A percentile compares a stretch with the other conserved stretches of the same genome.
These are phyloP conservation scores for Muscina levida DNA, from an alignment of 2,888 invertebrate species.

Conservation along the genomic window DNA sequence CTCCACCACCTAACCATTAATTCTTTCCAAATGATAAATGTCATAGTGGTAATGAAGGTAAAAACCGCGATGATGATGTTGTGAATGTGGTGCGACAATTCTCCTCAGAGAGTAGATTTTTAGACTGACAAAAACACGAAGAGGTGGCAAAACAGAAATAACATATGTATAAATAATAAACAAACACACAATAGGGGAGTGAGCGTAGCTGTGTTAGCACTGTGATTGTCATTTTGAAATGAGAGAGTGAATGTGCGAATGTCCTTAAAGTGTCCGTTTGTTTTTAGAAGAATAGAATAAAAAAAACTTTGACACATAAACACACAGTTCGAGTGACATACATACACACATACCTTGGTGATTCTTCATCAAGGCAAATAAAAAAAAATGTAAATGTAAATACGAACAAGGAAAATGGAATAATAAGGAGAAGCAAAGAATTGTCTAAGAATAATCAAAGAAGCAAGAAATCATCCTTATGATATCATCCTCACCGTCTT, in stretches of 20 bases:
- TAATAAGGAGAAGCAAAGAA: slow-evolving; percentile 7
- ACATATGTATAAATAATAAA: background rate
- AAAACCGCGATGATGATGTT: slow-evolving; percentile 18
- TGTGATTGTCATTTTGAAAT: background rate
- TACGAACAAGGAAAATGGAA: background rate
- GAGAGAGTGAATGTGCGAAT: background rate
- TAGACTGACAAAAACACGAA: background rate
- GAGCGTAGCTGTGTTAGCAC: background rate
- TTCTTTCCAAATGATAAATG: background rate
- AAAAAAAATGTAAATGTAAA: background rate
- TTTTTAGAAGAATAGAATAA: slow-evolving; percentile 18
- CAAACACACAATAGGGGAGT: background rate
- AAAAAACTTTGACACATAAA: slow-evolving; percentile 22
- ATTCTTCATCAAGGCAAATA: background rate
- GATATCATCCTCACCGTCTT: slow-evolving; percentile 50
- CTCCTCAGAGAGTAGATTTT: slow-evolving; percentile 11
- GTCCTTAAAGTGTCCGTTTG: slow-evolving; percentile 47
- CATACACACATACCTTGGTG: background rate
- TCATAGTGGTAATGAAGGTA: slow-evolving; percentile 5
- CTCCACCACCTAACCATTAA: background rate
- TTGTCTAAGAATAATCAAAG: slow-evolving; percentile 32
- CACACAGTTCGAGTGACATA: slow-evolving; percentile 26
- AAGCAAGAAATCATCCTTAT: slow-evolving; percentile 40
- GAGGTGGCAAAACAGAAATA: background rate
- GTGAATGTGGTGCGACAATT: slow-evolving; percentile 6